phyloP scores from a whole-genome alignment of 2,113 vertebrate genomes.

The Pelvicachromis taeniatus region DNA sequence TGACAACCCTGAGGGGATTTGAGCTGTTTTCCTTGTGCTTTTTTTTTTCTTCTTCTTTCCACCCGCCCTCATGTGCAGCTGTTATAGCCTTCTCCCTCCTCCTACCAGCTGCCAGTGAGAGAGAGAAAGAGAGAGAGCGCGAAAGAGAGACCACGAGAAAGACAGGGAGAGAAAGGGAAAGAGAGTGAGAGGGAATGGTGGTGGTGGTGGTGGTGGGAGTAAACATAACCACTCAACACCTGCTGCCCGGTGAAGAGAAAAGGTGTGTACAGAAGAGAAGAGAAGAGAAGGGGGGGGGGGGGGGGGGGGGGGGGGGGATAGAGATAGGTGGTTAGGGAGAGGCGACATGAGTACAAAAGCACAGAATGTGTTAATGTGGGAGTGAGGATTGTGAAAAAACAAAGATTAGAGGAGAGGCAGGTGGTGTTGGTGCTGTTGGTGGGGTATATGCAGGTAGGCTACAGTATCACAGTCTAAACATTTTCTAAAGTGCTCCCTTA shows the following conservation, averaged over 20 bases:
- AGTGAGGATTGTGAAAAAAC: slow-evolving; percentile 48
- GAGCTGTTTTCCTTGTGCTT: slow-evolving; percentile 69
- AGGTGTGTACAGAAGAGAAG: slow-evolving; percentile 62
- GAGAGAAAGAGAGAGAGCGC: background rate
- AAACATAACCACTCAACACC: slow-evolving; percentile 78
- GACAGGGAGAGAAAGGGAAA: slow-evolving; percentile 38
- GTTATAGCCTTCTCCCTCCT: slow-evolving; percentile 73
- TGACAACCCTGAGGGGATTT: slow-evolving; percentile 75
- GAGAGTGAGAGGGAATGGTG: slow-evolving; percentile 38
- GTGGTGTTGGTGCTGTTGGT: background rate
- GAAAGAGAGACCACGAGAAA: background rate
- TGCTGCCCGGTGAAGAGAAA: slow-evolving; percentile 77
- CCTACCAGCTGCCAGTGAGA: slow-evolving; percentile 79
- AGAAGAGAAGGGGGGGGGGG: background rate
- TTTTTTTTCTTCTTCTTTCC: slow-evolving; percentile 48
- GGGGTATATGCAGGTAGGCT: slow-evolving; percentile 49
- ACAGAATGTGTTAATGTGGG: slow-evolving; percentile 54
- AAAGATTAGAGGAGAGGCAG: slow-evolving; percentile 52
- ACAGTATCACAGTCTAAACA: slow-evolving; percentile 29
- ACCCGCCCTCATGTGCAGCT: slow-evolving; percentile 78
- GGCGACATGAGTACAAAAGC: slow-evolving; percentile 50
- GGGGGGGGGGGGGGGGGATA: background rate
- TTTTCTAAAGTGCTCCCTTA: slow-evolving; percentile 44
- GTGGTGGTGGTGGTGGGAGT: slow-evolving; percentile 30
- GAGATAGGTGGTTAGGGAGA: slow-evolving; percentile 45